A percentile compares a stretch with the other conserved stretches of the same genome.
Conservation (phyloP, 2,888 invertebrate species). For the Epirrhoe alternata region DNA sequence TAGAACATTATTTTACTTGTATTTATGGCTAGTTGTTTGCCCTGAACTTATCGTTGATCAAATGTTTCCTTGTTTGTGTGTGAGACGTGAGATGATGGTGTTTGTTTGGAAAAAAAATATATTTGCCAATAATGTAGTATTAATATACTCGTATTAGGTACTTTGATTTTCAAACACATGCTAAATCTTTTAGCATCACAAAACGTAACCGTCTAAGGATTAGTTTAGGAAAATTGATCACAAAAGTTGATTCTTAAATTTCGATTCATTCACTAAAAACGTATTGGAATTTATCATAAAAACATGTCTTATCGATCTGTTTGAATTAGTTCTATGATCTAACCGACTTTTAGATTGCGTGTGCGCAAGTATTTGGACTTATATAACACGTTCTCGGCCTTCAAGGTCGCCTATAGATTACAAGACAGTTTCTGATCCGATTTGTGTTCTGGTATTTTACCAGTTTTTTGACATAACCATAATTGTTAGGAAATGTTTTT, state of each 20-base stretch:
- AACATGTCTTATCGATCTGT: conserved; percentile 8
- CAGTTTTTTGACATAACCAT: background rate
- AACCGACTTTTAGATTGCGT: conserved; percentile 18
- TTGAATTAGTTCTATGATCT: conserved; percentile 19
- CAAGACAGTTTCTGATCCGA: conserved; percentile 3
- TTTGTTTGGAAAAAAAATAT: background rate
- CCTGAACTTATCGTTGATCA: background rate
- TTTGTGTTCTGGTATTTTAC: conserved; percentile 8
- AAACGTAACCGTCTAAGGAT: background rate
- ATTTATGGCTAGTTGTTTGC: background rate
- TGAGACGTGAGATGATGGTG: background rate
- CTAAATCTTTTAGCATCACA: no score
- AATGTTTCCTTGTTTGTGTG: background rate
- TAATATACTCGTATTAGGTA: no score
- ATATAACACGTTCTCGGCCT: conserved; percentile 16
- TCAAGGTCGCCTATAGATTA: conserved; percentile 24
- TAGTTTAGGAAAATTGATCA: background rate
- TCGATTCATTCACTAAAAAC: background rate
- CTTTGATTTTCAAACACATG: no score
- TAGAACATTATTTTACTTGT: no score
- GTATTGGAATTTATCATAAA: background rate
- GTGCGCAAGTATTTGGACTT: conserved; percentile 20
- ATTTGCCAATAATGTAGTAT: no score
- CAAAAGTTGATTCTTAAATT: no score
- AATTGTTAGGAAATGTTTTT: no score